Evolutionary conservation across 2,888 invertebrate genomes (phyloP).

Genomic region (Catonia carolina): DNA sequence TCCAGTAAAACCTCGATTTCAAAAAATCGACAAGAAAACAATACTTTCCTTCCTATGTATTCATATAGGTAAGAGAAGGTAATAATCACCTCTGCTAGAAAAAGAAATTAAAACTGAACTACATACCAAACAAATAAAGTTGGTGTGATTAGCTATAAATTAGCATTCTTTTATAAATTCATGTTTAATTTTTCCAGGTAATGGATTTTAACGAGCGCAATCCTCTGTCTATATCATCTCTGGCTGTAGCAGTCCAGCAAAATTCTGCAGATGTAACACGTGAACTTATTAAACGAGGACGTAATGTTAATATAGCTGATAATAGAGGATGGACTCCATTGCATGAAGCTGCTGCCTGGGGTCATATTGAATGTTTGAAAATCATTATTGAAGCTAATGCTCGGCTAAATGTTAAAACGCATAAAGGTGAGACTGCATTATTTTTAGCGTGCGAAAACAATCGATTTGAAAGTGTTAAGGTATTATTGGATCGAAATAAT

Average conservation of each 20-base stretch:
- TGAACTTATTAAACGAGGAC: constrained; percentile 42
- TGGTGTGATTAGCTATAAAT: too few species aligned
- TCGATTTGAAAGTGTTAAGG: constrained; percentile 1
- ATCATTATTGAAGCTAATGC: constrained; percentile 2
- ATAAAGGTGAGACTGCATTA: constrained; percentile 14
- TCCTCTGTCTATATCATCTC: constrained; percentile 46
- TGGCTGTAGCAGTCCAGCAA: constrained; percentile 46
- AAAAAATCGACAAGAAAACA: too few species aligned
- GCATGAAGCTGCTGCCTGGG: constrained; percentile 48
- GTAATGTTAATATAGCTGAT: constrained; percentile 47
- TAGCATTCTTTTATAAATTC: too few species aligned
- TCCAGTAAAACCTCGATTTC: too few species aligned
- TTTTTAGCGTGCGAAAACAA: constrained; percentile 14
- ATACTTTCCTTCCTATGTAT: too few species aligned
- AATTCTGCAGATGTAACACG: constrained; percentile 43
- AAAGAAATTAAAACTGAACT: too few species aligned
- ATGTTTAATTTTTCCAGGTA: too few species aligned
- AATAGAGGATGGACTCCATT: constrained; percentile 51
- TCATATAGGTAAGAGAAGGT: too few species aligned
- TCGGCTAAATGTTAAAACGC: constrained; percentile 7
- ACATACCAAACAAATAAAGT: too few species aligned
- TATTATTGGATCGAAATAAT: constrained; percentile 8
- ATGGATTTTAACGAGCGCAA: constrained; percentile 51
- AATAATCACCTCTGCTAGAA: too few species aligned
- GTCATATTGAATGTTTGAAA: constrained; percentile 30